Evolutionary conservation across 2,113 vertebrate genomes (phyloP).

Genomic region (Ascaphus truei): DNA sequence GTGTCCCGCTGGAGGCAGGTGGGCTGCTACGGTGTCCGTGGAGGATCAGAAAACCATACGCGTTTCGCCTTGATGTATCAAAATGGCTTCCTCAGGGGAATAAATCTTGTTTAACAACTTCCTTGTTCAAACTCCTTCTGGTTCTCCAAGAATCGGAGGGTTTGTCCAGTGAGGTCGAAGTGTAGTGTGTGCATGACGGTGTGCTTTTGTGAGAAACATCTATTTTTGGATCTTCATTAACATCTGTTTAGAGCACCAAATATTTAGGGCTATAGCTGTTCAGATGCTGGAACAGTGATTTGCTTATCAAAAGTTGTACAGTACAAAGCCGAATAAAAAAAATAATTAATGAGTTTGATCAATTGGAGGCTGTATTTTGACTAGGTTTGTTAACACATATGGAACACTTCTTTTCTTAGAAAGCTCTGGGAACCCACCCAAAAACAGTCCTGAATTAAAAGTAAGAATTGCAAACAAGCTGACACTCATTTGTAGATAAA

Average conservation of each 20-base stretch:
- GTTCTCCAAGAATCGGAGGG: no score
- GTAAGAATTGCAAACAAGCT: slow-evolving; percentile 28
- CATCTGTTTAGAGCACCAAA: slow-evolving; percentile 3
- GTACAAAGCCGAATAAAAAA: slow-evolving; percentile 9
- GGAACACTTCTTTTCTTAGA: slow-evolving; percentile 10
- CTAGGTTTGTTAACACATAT: slow-evolving; percentile 26
- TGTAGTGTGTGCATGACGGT: no score
- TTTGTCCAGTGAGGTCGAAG: no score
- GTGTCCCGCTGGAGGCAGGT: no score
- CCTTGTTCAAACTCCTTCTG: no score
- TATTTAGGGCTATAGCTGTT: neutral
- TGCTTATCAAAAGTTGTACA: slow-evolving; percentile 13
- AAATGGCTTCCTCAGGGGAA: no score
- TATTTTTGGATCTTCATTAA: neutral
- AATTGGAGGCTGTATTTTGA: slow-evolving; percentile 20
- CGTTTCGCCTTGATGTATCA: no score
- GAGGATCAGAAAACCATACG: no score
- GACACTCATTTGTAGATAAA: slow-evolving; percentile 33
- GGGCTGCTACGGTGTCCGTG: no score
- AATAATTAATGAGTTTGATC: slow-evolving; percentile 7
- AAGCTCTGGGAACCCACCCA: slow-evolving; percentile 21
- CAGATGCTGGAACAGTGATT: neutral
- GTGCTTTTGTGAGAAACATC: neutral
- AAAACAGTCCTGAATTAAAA: slow-evolving; percentile 25
- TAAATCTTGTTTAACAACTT: no score